Base-by-base conservation (phyloP, 2,797 vertebrate genomes). In the Pangasius mekongensis region DNA sequence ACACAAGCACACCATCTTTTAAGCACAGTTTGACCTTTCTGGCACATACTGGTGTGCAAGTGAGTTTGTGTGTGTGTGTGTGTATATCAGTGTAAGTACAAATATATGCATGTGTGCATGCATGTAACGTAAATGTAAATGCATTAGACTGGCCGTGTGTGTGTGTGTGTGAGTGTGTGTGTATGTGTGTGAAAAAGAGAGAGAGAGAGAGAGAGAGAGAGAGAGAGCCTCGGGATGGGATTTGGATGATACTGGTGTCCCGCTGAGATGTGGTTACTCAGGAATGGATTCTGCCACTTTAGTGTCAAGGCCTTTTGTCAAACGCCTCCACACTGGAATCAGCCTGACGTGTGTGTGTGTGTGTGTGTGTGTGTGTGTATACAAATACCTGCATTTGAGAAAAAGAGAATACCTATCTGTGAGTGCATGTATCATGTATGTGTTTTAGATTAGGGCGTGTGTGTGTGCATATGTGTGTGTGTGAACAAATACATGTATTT, bases 191-290 rank as follows among this genome's bases (percentile, higher is more conserved):
- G 39, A 5, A 7, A 24, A 24, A n/a, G 39, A n/a, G 73, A 11
- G 39, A 24, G 69, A 54, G 49, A 78, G 49, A 77, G 49, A 78
- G 27, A 80, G 30, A 24, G 52, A 3, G 30, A 58, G 30, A 36
- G 18, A 58, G 16, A 76, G 33, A 49, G 54, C 20, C 74, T 39
- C 52, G 43, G 74, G 77, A 88, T 81, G 47, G 47, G 74, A 84
- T 86, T 64, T 89, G 87, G 86, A 80, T 67, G 90, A 89, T 71
- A 73, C 81, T 83, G 78, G 78, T 84, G 36, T 74, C 87, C 89
- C 9, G 2, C 30, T 66, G 85, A 27, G 85, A 60, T 83, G 66
- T 80, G 49, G 85, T 69, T 83, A 85, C 80, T 56, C 56, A 62
- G 66, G 47, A 74, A 91, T 78, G 58, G 62, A 83, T 87, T 85